Percentiles rank a stretch among this genome's conserved stretches.
Conservation (phyloP, 2,888 invertebrate species). For the Coleophora deauratella region DNA sequence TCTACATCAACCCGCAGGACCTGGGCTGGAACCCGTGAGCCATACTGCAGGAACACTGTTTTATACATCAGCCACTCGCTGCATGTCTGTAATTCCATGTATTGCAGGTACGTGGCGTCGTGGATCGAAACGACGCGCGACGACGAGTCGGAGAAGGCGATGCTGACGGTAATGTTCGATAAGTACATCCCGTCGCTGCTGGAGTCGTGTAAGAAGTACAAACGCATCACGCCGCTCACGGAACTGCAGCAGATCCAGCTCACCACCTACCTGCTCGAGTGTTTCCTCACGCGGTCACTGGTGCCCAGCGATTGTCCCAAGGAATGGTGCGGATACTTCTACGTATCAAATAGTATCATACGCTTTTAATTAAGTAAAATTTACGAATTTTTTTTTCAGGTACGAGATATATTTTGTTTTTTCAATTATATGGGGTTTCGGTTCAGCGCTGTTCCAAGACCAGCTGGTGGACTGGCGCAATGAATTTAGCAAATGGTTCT, state of each 20-base stretch:
- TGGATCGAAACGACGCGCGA: conserved; percentile 88
- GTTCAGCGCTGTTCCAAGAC: conserved; percentile 93
- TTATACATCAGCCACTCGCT: no score
- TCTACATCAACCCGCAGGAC: conserved; percentile 95
- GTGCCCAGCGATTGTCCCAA: conserved; percentile 92
- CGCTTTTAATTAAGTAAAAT: neutral
- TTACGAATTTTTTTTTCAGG: conserved; percentile 45
- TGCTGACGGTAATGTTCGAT: conserved; percentile 90
- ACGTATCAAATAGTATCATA: neutral
- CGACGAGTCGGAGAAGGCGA: conserved; percentile 82
- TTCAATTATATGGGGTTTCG: conserved; percentile 93
- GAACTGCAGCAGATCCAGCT: conserved; percentile 93
- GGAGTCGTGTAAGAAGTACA: conserved; percentile 85
- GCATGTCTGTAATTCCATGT: no score
- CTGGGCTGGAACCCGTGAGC: conserved; percentile 95
- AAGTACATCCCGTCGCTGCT: conserved; percentile 92
- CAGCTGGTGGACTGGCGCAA: conserved; percentile 92
- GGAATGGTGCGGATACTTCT: conserved; percentile 76
- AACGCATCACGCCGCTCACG: conserved; percentile 92
- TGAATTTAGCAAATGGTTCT: conserved; percentile 97
- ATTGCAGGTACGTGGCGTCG: conserved; percentile 86
- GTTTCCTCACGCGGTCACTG: conserved; percentile 85
- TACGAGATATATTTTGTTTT: conserved; percentile 96
- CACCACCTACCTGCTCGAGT: conserved; percentile 90
- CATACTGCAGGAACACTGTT: no score